Percentiles rank a stretch among this genome's conserved stretches.
Evolutionary conservation across 2,797 vertebrate species (phyloP).

Genomic region (Chaetodon trifasciatus): DNA sequence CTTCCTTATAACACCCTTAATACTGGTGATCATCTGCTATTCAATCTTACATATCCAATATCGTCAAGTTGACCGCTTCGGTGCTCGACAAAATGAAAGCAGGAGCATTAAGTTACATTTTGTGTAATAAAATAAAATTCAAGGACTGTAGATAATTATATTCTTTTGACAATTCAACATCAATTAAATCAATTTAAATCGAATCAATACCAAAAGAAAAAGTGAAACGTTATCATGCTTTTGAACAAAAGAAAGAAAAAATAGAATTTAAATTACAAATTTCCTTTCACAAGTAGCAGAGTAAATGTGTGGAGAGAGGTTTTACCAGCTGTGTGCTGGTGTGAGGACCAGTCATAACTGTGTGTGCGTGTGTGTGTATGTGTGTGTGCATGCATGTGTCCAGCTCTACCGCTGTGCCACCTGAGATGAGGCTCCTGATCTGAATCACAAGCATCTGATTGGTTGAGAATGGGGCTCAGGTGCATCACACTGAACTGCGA

Average conservation of each 20-base stretch:
- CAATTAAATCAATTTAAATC: background rate
- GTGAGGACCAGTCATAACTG: slow-evolving; percentile 4
- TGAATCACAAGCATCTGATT: slow-evolving; percentile 68
- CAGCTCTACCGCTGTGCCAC: slow-evolving; percentile 53
- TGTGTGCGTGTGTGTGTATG: slow-evolving; percentile 14
- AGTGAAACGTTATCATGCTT: background rate
- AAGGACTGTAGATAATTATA: background rate
- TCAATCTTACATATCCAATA: background rate
- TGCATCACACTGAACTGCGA: slow-evolving; percentile 67
- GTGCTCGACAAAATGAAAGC: background rate
- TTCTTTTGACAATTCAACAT: background rate
- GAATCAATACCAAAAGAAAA: no score
- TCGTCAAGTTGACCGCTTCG: background rate
- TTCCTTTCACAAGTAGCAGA: background rate
- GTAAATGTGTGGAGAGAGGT: background rate
- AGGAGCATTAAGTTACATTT: background rate
- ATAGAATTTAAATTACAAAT: background rate
- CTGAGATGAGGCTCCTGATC: slow-evolving; percentile 67
- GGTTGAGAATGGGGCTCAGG: slow-evolving; percentile 72
- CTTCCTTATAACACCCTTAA: background rate
- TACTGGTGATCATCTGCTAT: background rate
- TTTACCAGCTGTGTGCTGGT: slow-evolving; percentile 20
- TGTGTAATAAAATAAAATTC: background rate
- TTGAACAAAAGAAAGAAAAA: background rate
- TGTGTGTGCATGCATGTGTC: slow-evolving; percentile 6